phyloP scores from a whole-genome alignment of 1,140 invertebrate species.

The Drosophila ercepeae region DNA sequence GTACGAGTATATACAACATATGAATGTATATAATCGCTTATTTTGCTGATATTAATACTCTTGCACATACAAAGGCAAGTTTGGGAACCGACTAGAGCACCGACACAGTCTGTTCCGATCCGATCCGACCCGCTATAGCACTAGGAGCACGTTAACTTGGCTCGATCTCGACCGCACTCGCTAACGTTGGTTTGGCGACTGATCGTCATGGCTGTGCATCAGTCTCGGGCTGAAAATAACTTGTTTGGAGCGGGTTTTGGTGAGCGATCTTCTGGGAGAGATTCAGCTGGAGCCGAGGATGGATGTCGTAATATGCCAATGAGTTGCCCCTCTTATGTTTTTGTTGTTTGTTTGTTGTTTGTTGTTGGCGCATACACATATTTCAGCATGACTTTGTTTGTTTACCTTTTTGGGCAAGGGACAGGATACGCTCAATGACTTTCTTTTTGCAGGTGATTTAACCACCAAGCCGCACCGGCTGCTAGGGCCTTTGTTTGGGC shows the following conservation, averaged over 20 bases:
- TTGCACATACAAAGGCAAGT: constrained; percentile 23
- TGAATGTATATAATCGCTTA: constrained; percentile 9
- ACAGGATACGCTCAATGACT: constrained; percentile 12
- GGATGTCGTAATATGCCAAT: constrained; percentile 44
- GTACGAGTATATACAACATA: background rate
- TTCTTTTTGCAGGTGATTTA: constrained; percentile 7
- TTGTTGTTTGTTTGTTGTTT: too few relatives aligned
- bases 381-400: background rate
- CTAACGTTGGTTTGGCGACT: constrained; percentile 73
- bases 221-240: constrained; percentile 26
- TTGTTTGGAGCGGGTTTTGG: constrained; percentile 40
- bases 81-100: constrained; percentile 10
- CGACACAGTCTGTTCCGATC: constrained; percentile 19
- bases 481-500: background rate
- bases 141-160: constrained; percentile 17
- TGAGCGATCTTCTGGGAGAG: constrained; percentile 22
- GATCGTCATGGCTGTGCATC: constrained; percentile 46
- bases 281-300: constrained; percentile 12
- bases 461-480: background rate
- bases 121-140: constrained; percentile 5
- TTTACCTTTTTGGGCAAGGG: background rate
- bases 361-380: constrained; percentile 4
- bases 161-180: constrained; percentile 54
- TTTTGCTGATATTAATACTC: constrained; percentile 15
- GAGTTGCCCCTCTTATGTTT: constrained; percentile 20